These are phyloP conservation scores for Tamandua tetradactyla DNA, from an alignment of 2,797 vertebrate species.

Conservation along the genomic window DNA sequence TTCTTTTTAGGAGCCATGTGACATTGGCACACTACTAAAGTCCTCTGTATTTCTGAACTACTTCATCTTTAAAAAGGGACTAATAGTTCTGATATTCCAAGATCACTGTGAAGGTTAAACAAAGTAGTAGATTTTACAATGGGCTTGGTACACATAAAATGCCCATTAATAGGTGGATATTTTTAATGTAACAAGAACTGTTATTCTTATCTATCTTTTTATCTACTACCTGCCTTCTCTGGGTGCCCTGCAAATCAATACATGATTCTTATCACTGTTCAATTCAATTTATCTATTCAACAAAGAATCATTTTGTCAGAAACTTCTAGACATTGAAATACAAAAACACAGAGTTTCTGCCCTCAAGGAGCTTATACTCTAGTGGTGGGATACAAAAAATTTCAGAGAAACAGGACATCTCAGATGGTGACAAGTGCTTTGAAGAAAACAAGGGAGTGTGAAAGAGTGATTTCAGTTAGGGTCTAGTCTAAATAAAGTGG, in stretches of 20 bases:
- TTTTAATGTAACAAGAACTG: background rate
- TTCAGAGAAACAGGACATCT: background rate
- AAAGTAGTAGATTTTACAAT: background rate
- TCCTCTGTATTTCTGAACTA: background rate
- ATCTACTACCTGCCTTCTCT: background rate
- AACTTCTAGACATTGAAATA: background rate
- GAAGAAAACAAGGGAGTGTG: background rate
- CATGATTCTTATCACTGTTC: background rate
- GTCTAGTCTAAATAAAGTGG: conserved; percentile 23
- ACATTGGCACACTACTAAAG: background rate
- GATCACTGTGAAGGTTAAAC: background rate
- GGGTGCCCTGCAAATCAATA: background rate
- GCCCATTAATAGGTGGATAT: background rate
- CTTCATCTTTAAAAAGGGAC: background rate
- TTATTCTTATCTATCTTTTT: background rate
- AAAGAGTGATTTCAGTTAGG: background rate
- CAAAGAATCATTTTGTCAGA: background rate
- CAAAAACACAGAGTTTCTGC: background rate
- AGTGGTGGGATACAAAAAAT: background rate
- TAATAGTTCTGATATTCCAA: conserved; percentile 27
- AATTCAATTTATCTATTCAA: background rate
- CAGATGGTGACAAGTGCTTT: background rate
- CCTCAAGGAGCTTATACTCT: background rate
- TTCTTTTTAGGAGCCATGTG: background rate
- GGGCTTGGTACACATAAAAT: background rate